Conservation (phyloP, 2,888 invertebrate genomes). For the Drymonia ruficornis region DNA sequence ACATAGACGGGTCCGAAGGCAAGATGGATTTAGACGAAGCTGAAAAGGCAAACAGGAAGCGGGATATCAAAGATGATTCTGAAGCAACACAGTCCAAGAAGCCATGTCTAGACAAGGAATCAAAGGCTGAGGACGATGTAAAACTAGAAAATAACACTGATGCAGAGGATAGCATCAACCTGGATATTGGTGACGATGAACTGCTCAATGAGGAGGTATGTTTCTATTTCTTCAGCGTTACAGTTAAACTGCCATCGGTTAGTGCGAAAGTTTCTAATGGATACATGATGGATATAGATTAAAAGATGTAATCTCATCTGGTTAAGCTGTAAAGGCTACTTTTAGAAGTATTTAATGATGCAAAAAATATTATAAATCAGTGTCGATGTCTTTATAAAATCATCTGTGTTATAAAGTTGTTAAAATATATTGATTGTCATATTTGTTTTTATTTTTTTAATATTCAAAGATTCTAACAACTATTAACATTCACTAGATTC, state of each 20-base stretch:
- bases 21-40: slow-evolving; percentile 67
- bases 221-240: slow-evolving; percentile 79
- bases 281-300: slow-evolving; percentile 73
- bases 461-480: slow-evolving; percentile 50
- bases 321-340: not conserved
- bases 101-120: slow-evolving; percentile 66
- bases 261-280: slow-evolving; percentile 60
- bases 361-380: not conserved
- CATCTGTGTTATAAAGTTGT: slow-evolving; percentile 5
- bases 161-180: slow-evolving; percentile 91
- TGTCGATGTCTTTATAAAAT: slow-evolving; percentile 1
- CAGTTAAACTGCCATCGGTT: slow-evolving; percentile 61
- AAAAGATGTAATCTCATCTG: slow-evolving; percentile 21
- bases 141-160: slow-evolving; percentile 86
- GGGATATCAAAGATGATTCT: slow-evolving; percentile 66
- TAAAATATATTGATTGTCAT: slow-evolving; percentile 34
- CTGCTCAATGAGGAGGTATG: slow-evolving; percentile 91
- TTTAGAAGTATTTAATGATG: not conserved
- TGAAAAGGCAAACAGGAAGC: slow-evolving; percentile 63
- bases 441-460: slow-evolving; percentile 51
- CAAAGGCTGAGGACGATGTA: slow-evolving; percentile 64
- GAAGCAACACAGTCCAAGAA: slow-evolving; percentile 70
- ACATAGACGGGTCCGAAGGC: slow-evolving; percentile 37
- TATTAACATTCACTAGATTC: slow-evolving; percentile 5
- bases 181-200: slow-evolving; percentile 93